Base-by-base conservation (phyloP, 2,888 invertebrate genomes). In the Trichacis sp. region DNA sequence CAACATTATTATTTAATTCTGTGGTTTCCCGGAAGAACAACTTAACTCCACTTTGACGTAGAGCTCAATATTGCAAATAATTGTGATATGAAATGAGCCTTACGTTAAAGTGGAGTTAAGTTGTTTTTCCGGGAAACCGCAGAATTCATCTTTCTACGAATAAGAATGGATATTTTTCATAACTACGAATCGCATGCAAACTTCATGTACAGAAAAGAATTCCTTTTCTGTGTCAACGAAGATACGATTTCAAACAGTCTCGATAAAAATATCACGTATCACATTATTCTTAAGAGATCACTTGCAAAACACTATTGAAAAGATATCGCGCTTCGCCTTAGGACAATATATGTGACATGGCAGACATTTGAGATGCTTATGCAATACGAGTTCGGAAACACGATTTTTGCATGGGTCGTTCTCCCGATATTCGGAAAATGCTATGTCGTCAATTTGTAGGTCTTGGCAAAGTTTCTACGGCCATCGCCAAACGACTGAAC, bases 401-500 rank as follows among this genome's bases (percentile, higher is more conserved):
- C 58, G 66, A 66, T 47, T 62, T 61, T 55, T 62, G 61, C 66
- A 51, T 55, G 55, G 49, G 30, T 66, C 54, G 54, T 61, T 65
- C 53, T 54, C 54, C 60, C 58, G 58, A 62, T 66, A 66, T 62
- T 59, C 58, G 59, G 57, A 63, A 63, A 63, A 67, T 62, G 66
- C 62, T 67, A 52, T 65, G 57, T 65, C 59, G 55, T 67, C 66
- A 63, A 59, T 66, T 66, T 59, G 58, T 52, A 58, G 43, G 36
- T 61, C 52, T 66, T 67, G 66, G 66, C 66, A 67, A 59, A 63
- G 58, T 67, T 63, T 67, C 66, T 58, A 52, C 45, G 18, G 53
- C 66, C 56, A 63, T 59, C 62, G 66, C 66, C 66, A 63, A 67
- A 67, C 66, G 55, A 46, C 53, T 45, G 57, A 60, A 66, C 65